Percentiles rank a stretch among this genome's conserved stretches.
Evolutionary conservation across 2,888 invertebrate genomes (phyloP).

Genomic region (Euspilapteryx auroguttella): DNA sequence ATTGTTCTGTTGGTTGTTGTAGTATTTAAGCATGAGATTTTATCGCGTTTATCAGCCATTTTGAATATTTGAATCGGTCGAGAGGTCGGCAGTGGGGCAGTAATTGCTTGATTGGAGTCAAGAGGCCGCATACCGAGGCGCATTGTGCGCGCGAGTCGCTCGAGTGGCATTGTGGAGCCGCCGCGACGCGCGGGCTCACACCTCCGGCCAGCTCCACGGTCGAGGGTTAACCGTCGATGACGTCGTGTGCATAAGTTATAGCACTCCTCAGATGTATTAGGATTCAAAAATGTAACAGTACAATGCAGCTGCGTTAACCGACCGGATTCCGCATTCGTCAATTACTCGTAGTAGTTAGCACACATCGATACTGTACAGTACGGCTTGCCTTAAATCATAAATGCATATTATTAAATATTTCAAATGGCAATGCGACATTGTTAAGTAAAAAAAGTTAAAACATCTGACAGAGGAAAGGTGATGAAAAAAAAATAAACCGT

Average conservation of each 20-base stretch:
- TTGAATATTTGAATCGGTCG: slow-evolving; percentile 41
- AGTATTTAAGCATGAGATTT: slow-evolving; percentile 15
- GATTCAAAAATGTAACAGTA: too few relatives aligned
- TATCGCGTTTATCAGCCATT: slow-evolving; percentile 46
- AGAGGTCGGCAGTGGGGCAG: slow-evolving; percentile 55
- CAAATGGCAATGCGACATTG: slow-evolving; percentile 11
- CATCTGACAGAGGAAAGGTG: slow-evolving; percentile 50
- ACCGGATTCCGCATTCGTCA: slow-evolving; percentile 24
- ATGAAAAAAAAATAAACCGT: slow-evolving; percentile 41
- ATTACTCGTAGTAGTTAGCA: too few relatives aligned
- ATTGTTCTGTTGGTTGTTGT: too few relatives aligned
- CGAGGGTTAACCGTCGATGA: slow-evolving; percentile 39
- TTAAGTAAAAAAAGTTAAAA: slow-evolving; percentile 26
- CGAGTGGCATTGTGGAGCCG: slow-evolving; percentile 30
- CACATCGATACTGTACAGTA: slow-evolving; percentile 21
- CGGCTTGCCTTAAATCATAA: slow-evolving; percentile 36
- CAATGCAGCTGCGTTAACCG: too few relatives aligned
- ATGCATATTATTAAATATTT: slow-evolving; percentile 39
- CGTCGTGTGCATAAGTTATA: slow-evolving; percentile 1
- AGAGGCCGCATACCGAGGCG: slow-evolving; percentile 55
- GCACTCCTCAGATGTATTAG: too few relatives aligned
- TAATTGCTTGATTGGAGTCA: slow-evolving; percentile 60
- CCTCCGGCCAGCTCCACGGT: slow-evolving; percentile 41
- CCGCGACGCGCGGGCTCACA: slow-evolving; percentile 32
- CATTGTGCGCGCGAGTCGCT: slow-evolving; percentile 17